Conservation (phyloP, 37 sponge, comb jelly and placozoan species). For the Theonella swinhoei region DNA sequence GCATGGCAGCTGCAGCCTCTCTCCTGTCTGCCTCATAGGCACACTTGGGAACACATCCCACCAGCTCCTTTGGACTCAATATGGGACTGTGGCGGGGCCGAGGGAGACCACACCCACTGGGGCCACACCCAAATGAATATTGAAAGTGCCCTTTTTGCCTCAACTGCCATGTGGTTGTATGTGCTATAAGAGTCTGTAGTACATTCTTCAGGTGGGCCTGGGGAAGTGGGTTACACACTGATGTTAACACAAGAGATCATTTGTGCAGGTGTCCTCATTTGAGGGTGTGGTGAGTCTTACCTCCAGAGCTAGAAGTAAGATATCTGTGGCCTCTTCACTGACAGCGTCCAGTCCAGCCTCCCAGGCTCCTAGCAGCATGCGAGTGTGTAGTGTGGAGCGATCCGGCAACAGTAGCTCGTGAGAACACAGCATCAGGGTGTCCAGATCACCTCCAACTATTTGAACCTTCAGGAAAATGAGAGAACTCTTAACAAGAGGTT, state of each 20-base stretch:
- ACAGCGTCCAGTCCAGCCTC: constrained; percentile 79
- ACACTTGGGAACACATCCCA: constrained; percentile 1
- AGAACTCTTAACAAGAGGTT: neutral
- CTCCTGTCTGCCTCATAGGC: neutral
- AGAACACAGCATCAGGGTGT: constrained; percentile 61
- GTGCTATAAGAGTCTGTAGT: constrained; percentile 33
- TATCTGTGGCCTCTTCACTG: constrained; percentile 52
- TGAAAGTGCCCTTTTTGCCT: constrained; percentile 37
- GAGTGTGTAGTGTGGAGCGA: constrained; percentile 52
- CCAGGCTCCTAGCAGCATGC: constrained; percentile 86
- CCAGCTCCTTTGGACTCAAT: neutral
- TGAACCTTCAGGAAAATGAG: neutral
- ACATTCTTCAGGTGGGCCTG: constrained; percentile 69
- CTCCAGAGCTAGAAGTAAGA: constrained; percentile 61
- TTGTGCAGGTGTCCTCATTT: neutral
- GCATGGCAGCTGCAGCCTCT: constrained; percentile 40
- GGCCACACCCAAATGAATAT: constrained; percentile 53
- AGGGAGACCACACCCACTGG: constrained; percentile 2
- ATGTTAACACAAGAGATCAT: neutral
- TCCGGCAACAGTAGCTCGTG: constrained; percentile 78
- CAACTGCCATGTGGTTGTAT: constrained; percentile 40
- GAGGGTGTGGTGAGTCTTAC: constrained; percentile 22
- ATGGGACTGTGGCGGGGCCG: neutral
- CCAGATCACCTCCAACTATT: constrained; percentile 42
- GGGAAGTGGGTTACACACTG: neutral